These are phyloP conservation scores for Equus przewalskii DNA, from an alignment of 2,113 vertebrate genomes.

Conservation along the genomic window DNA sequence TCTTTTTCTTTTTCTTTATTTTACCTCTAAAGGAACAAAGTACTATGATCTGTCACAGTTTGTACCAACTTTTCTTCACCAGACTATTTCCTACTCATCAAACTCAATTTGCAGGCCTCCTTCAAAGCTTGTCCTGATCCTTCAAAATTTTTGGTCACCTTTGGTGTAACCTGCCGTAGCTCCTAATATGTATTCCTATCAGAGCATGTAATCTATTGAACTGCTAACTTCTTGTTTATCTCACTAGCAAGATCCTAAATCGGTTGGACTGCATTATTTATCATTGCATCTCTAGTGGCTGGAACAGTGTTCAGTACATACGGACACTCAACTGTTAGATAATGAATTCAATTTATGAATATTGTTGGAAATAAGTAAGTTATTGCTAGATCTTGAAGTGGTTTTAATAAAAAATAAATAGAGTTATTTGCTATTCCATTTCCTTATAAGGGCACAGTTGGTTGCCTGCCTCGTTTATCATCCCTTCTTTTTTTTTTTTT, in stretches of 20 bases:
- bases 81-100: not conserved
- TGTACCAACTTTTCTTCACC: not conserved
- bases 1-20: not conserved
- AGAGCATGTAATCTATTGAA: not conserved
- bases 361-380: not conserved
- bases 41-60: not conserved
- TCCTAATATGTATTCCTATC: not conserved
- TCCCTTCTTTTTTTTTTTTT: not conserved
- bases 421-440: not conserved
- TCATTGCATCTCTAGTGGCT: not conserved
- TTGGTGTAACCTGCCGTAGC: not conserved
- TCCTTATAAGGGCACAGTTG: not conserved
- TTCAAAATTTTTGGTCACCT: not conserved
- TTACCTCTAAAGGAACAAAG: not conserved
- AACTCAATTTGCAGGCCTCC: not conserved
- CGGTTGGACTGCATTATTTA: not conserved
- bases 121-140: not conserved
- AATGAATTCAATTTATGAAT: not conserved
- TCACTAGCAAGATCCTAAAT: not conserved
- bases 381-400: not conserved
- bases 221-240: not conserved
- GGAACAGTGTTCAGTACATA: not conserved
- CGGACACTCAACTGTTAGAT: not conserved
- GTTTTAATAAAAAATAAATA: not conserved
- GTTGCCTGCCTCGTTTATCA: not conserved